Evolutionary conservation across 2,113 vertebrate genomes (phyloP), one percentile per base, ranked within the genome.

Genomic region (Garra rufa): DNA sequence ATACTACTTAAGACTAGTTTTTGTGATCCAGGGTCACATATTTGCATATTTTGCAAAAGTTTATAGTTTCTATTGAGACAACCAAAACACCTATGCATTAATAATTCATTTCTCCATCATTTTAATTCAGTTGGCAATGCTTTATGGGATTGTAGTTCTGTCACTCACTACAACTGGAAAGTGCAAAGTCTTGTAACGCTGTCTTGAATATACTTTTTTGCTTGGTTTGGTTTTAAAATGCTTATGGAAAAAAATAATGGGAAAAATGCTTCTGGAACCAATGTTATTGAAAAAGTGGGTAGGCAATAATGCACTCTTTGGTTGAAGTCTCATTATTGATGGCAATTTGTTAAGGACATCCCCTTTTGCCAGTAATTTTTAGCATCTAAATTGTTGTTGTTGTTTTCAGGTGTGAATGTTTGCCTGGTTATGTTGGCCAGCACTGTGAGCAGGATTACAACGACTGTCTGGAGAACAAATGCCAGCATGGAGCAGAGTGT

Each of bases 401-500:
- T 26, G 76, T 76, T 93, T 94, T 24, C 89, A 99, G 98, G 69
- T 99, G 98, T 1, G 98, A 99, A 74, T 99, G 98, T 89, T 85
- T 94, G 74, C 97, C 97, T 0, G 98, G 98, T 14, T 99, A 96
- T 76, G 96, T 97, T 1, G 98, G 98, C 28, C 96, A 96, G 81
- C 94, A 95, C 86, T 99, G 98, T 0, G 97, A 99, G 87, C 94
- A 94, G 85, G 95, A 99, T 85, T 93, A 94, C 0, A 96, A 99
- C 0, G 97, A 99, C 93, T 99, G 98, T 1, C 79, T 91, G 88
- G 93, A 95, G 88, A 97, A 99, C 88, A 96, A 95, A 91, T 99
- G 98, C 89, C 97, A 95, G 74, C 97, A 99, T 1, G 96, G 97
- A 48, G 98, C 96, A 0, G 93, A 94, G 92, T 99, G 98, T 52